Conservation (phyloP, 2,888 invertebrate species). For the Ormyrus nitidulus region DNA sequence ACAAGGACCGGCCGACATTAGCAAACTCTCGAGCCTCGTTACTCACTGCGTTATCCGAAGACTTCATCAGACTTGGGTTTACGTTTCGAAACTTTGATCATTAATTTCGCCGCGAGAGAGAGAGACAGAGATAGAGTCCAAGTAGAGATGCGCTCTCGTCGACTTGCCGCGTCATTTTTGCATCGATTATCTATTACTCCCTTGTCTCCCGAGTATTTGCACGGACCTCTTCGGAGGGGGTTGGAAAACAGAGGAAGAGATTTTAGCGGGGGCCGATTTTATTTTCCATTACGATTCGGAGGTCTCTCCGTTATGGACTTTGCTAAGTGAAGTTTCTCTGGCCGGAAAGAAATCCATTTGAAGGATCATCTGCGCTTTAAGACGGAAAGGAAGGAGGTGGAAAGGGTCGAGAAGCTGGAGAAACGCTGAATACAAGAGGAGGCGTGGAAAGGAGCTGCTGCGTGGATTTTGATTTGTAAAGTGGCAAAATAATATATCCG, state of each 20-base stretch:
- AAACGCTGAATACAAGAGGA: slow-evolving; percentile 2
- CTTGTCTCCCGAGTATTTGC: not conserved
- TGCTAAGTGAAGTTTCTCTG: not conserved
- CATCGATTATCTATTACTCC: slow-evolving; percentile 5
- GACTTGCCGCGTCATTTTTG: slow-evolving; percentile 23
- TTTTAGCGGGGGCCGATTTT: slow-evolving; percentile 17
- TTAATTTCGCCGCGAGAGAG: slow-evolving; percentile 40
- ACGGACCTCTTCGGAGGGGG: not conserved
- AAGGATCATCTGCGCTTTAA: slow-evolving; percentile 33
- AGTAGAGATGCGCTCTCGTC: not conserved
- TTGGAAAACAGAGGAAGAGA: not conserved
- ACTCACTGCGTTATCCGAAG: slow-evolving; percentile 44
- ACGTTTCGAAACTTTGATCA: slow-evolving; percentile 54
- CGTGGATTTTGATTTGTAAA: not conserved
- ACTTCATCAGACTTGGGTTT: slow-evolving; percentile 46
- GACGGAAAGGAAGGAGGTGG: slow-evolving; percentile 3
- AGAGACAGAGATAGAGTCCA: no score
- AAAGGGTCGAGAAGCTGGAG: not conserved
- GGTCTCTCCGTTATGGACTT: slow-evolving; percentile 10
- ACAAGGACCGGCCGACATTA: slow-evolving; percentile 7
- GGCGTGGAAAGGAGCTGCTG: not conserved
- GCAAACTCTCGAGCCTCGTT: slow-evolving; percentile 48
- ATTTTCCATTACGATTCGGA: slow-evolving; percentile 34
- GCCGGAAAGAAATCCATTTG: slow-evolving; percentile 34
- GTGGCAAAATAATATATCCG: slow-evolving; percentile 13